A percentile compares a stretch with the other conserved stretches of the same genome.
Evolutionary conservation across 2,797 vertebrate species (phyloP).

Genomic region (Hirundo rustica): DNA sequence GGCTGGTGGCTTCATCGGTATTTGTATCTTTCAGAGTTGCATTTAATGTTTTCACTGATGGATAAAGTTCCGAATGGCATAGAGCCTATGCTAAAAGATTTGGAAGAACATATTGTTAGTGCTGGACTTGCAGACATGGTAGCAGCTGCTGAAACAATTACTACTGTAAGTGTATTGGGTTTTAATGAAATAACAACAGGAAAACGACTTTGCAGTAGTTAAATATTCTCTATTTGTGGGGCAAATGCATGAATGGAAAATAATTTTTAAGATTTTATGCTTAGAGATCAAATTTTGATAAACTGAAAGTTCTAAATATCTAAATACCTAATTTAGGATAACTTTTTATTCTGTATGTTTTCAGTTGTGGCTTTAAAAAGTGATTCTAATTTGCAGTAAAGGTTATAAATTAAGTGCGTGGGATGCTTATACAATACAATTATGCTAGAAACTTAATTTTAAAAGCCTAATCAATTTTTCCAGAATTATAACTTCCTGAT

Average conservation of each 20-base stretch:
- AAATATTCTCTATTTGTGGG: not conserved
- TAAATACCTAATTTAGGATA: too few species aligned
- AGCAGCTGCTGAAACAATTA: conserved; percentile 96
- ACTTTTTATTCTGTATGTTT: not conserved
- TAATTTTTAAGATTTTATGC: not conserved
- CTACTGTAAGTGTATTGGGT: conserved; percentile 85
- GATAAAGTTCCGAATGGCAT: conserved; percentile 98
- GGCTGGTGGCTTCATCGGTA: conserved; percentile 27
- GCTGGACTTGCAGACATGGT: conserved; percentile 98
- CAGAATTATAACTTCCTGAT: not conserved
- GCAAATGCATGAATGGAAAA: not conserved
- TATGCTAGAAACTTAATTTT: not conserved
- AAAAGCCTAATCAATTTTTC: not conserved
- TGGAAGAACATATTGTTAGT: conserved; percentile 98
- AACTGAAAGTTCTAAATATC: not conserved
- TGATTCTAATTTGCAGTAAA: not conserved
- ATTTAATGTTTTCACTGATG: conserved; percentile 99
- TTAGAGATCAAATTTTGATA: not conserved
- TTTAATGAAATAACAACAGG: not conserved
- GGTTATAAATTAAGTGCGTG: not conserved
- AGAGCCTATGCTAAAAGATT: conserved; percentile 97
- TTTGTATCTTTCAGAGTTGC: conserved; percentile 84
- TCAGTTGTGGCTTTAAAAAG: not conserved
- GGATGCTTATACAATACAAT: accelerated
- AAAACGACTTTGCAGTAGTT: not conserved